Evolutionary conservation across 2,888 invertebrate species (phyloP).

Genomic region (Phyllotreta striolata): DNA sequence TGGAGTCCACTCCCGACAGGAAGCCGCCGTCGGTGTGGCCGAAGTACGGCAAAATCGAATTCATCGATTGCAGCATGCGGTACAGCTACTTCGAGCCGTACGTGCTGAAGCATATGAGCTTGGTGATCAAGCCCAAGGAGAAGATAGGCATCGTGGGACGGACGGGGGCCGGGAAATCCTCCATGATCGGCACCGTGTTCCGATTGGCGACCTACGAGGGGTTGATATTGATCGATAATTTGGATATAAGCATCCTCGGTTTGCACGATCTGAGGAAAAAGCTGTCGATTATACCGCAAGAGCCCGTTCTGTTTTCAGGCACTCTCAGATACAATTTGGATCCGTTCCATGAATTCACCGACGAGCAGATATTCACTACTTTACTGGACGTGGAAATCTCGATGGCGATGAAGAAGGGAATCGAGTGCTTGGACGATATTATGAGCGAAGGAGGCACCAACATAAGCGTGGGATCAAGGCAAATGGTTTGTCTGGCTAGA

Average conservation of each 20-base stretch:
- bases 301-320: slow-evolving; percentile 73
- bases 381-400: slow-evolving; percentile 63
- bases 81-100: slow-evolving; percentile 70
- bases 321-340: slow-evolving; percentile 72
- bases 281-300: slow-evolving; percentile 50
- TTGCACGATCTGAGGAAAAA: slow-evolving; percentile 64
- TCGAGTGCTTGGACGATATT: slow-evolving; percentile 65
- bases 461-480: slow-evolving; percentile 83
- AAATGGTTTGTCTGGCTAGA: slow-evolving; percentile 80
- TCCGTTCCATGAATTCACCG: slow-evolving; percentile 66
- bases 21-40: slow-evolving; percentile 71
- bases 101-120: slow-evolving; percentile 68
- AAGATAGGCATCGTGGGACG: slow-evolving; percentile 68
- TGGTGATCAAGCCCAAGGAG: slow-evolving; percentile 63
- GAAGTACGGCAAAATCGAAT: slow-evolving; percentile 66
- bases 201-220: slow-evolving; percentile 66
- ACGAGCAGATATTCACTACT: slow-evolving; percentile 51
- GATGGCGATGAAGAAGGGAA: slow-evolving; percentile 57
- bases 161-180: slow-evolving; percentile 68
- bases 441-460: slow-evolving; percentile 78
- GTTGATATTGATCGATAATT: slow-evolving; percentile 64
- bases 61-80: slow-evolving; percentile 67
- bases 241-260: slow-evolving; percentile 61
- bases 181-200: slow-evolving; percentile 66
- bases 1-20: slow-evolving; percentile 56